Conservation (phyloP, 2,113 vertebrate genomes). For the Telmatochromis sp. region DNA sequence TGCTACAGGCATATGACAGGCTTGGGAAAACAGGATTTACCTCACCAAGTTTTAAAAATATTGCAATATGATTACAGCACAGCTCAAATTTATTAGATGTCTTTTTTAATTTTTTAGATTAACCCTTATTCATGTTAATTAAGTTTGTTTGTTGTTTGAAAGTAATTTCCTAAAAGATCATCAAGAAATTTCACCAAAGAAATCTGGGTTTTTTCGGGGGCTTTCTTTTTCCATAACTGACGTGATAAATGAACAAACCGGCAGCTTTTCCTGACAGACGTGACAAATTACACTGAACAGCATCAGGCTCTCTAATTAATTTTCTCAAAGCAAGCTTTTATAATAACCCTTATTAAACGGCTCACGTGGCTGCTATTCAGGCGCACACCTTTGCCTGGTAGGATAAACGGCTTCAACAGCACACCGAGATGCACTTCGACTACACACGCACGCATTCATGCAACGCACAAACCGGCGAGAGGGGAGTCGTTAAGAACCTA, state of each 20-base stretch:
- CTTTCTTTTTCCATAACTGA: not conserved
- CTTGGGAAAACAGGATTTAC: not conserved
- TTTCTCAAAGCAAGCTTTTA: not conserved
- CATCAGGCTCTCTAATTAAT: not conserved
- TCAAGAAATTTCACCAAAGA: not conserved
- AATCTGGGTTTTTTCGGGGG: not conserved
- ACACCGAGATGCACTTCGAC: not conserved
- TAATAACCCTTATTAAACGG: constrained; percentile 9
- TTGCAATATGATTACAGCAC: not conserved
- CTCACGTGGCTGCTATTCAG: not conserved
- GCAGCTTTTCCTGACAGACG: not conserved
- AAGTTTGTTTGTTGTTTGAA: not conserved
- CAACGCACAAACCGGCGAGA: not conserved
- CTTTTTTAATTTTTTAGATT: not conserved
- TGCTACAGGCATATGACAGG: not conserved
- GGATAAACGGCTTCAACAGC: not conserved
- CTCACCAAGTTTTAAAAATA: not conserved
- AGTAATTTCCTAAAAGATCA: not conserved
- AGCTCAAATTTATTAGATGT: not conserved
- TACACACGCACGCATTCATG: not conserved
- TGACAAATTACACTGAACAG: not conserved
- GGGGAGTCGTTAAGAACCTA: constrained; percentile 35
- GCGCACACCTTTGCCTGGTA: not conserved
- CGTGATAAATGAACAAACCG: not conserved
- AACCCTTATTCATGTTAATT: not conserved